phyloP scores from a whole-genome alignment of 2,888 invertebrate genomes.

The Torymus auratus region DNA sequence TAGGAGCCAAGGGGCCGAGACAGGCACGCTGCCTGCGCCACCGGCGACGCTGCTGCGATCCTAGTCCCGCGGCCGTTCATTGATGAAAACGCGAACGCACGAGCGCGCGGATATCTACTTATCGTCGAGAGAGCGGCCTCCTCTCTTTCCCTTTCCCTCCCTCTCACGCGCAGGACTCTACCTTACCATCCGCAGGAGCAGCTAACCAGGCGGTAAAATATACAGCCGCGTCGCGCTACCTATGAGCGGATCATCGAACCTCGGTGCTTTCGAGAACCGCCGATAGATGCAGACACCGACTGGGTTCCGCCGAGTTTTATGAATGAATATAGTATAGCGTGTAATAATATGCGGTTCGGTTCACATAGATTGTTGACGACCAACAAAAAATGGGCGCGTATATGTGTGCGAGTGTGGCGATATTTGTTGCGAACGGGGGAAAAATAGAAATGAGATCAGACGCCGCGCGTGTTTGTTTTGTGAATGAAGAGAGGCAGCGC shows the following conservation, averaged over 20 bases:
- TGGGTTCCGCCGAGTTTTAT: no score
- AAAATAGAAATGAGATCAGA: neutral
- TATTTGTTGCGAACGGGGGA: neutral
- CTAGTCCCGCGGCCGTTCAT: slow-evolving; percentile 16
- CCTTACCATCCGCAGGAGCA: slow-evolving; percentile 45
- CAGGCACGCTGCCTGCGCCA: no score
- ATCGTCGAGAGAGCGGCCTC: no score
- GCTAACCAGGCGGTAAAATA: neutral
- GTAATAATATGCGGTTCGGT: no score
- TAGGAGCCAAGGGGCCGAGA: slow-evolving; percentile 9
- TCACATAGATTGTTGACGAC: no score
- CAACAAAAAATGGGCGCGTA: no score
- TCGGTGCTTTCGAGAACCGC: neutral
- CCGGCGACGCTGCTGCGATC: neutral
- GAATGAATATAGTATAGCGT: no score
- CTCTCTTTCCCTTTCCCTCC: no score
- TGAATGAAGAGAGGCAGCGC: neutral
- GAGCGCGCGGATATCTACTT: neutral
- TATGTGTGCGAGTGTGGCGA: no score
- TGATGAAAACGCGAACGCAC: slow-evolving; percentile 25
- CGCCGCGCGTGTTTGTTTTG: no score
- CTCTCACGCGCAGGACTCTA: neutral
- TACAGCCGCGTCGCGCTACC: slow-evolving; percentile 49
- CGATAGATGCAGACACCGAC: slow-evolving; percentile 58
- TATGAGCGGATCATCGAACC: slow-evolving; percentile 53